These are phyloP conservation scores for Heliocidaris erythrogramma DNA, from an alignment of 35 echinoderm and acorn worm genomes.

Conservation along the genomic window DNA sequence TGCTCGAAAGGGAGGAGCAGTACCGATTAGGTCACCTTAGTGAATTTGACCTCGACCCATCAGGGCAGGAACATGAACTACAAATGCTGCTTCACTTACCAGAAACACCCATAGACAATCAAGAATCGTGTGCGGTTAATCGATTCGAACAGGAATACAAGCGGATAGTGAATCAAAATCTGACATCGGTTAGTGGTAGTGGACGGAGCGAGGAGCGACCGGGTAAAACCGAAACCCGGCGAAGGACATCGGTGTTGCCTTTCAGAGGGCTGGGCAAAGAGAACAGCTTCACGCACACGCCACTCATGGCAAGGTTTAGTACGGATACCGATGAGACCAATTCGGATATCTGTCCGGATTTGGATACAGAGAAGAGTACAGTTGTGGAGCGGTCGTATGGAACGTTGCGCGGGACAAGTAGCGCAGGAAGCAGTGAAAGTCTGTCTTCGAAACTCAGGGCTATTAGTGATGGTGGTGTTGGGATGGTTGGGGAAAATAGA, in stretches of 20 bases:
- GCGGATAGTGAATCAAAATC: conserved; percentile 40
- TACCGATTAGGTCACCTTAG: conserved; percentile 25
- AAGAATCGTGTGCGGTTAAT: conserved; percentile 66
- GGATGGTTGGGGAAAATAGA: not conserved
- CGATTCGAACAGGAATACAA: conserved; percentile 55
- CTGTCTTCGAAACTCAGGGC: conserved; percentile 30
- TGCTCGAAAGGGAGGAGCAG: conserved; percentile 56
- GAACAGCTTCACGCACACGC: conserved; percentile 44
- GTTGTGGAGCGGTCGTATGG: conserved; percentile 13
- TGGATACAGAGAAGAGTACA: conserved; percentile 44
- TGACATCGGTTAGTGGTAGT: not conserved
- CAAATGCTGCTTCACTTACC: conserved; percentile 84
- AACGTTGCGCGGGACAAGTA: conserved; percentile 56
- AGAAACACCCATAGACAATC: conserved; percentile 84
- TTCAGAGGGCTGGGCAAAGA: not conserved
- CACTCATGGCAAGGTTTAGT: conserved; percentile 33
- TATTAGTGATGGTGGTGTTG: conserved; percentile 18
- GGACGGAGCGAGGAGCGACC: conserved; percentile 21
- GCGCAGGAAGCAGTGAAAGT: conserved; percentile 21
- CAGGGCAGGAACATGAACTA: conserved; percentile 51
- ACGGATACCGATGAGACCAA: conserved; percentile 41
- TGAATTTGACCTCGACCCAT: conserved; percentile 28
- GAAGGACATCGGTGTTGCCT: conserved; percentile 48
- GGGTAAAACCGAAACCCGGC: conserved; percentile 39
- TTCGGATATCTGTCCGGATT: conserved; percentile 44